These are phyloP conservation scores for Sebastes cheni DNA, from an alignment of 2,797 vertebrate species.

Conservation along the genomic window DNA sequence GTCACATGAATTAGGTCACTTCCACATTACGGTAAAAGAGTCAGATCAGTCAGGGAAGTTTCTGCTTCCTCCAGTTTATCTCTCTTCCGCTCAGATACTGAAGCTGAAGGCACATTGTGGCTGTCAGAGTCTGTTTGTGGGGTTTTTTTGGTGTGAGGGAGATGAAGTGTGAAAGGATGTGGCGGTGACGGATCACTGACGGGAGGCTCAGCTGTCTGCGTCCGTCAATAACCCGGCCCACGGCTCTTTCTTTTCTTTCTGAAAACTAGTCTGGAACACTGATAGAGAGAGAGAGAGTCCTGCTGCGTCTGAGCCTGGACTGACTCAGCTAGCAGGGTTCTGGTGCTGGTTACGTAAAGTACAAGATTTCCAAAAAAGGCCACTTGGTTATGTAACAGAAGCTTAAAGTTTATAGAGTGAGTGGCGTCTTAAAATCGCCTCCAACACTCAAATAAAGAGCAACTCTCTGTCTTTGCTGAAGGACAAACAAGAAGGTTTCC, in stretches of 20 bases:
- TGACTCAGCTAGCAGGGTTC: background rate
- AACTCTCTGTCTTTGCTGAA: no score
- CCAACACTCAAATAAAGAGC: no score
- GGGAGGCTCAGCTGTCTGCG: conserved; percentile 22
- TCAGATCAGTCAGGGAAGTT: conserved; percentile 37
- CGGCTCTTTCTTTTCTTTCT: background rate
- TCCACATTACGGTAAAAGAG: conserved; percentile 11
- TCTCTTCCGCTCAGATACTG: background rate
- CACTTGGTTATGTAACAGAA: conserved; percentile 30
- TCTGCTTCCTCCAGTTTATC: conserved; percentile 20
- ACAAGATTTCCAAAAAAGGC: conserved; percentile 5
- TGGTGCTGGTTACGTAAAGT: conserved; percentile 34
- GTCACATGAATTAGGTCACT: background rate
- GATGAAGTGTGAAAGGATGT: conserved; percentile 27
- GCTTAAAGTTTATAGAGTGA: background rate
- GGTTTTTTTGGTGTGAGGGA: background rate
- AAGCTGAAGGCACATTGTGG: conserved; percentile 2
- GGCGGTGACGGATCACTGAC: conserved; percentile 18
- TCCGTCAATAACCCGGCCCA: conserved; percentile 16
- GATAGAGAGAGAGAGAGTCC: background rate
- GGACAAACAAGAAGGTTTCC: no score
- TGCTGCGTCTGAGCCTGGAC: background rate
- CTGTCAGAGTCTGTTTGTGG: conserved; percentile 8
- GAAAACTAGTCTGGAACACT: background rate
- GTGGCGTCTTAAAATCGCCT: background rate